phyloP scores from a whole-genome alignment of 2,113 vertebrate genomes.

The Merops nubicus region DNA sequence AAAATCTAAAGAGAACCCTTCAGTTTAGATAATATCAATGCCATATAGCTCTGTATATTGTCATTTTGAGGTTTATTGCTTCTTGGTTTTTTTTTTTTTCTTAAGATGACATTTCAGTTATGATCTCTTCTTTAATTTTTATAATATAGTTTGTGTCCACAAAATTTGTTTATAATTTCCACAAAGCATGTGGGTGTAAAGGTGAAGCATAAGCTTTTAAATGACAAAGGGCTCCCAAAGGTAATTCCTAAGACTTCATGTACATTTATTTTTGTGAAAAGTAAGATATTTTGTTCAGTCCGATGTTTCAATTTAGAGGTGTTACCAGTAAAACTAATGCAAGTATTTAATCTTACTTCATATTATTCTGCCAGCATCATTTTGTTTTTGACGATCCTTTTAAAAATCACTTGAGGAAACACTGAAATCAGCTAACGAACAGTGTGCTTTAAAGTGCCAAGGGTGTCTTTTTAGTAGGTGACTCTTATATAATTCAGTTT shows the following conservation, averaged over 20 bases:
- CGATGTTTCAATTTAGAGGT: not conserved
- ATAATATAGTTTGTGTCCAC: not conserved
- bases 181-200: not conserved
- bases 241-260: not conserved
- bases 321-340: not conserved
- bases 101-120: not conserved
- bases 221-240: not conserved
- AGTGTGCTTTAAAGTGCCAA: not conserved
- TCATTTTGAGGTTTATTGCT: accelerated
- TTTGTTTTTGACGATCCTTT: not conserved
- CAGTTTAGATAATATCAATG: not conserved
- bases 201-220: not conserved
- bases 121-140: not conserved
- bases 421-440: not conserved
- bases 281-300: not conserved
- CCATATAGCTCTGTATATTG: not conserved
- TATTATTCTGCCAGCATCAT: not conserved
- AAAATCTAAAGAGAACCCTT: not conserved
- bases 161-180: not conserved
- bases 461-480: not conserved
- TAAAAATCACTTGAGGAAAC: constrained; percentile 8
- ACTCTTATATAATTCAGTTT: not conserved
- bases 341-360: not conserved
- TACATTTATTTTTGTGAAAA: not conserved
- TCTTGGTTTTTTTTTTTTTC: not conserved